Evolutionary conservation across 1,140 invertebrate species (phyloP), one percentile per base, ranked within the genome.

Genomic region (Calosoma granatense): DNA sequence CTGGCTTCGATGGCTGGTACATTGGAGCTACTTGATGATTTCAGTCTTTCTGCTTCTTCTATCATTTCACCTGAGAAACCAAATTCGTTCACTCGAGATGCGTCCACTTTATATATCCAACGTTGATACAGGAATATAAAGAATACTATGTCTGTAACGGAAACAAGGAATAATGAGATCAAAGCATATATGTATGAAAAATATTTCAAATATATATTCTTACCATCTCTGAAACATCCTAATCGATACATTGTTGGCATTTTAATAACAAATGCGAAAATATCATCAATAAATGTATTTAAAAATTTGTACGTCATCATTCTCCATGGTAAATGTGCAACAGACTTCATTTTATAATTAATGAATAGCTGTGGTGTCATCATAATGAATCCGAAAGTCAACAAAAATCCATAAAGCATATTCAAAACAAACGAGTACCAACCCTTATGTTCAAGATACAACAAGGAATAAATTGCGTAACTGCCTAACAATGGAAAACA

Each of bases 251-350:
- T 87, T 0, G 92, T 98, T 30, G 97, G 97, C 96, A 98, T 99
- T 76, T 97, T 97, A 60, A 99, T 98, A 56, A 99, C 93, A 81
- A 99, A 99, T 57, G 97, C 97, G 80, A 99, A 99, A 63, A 99
- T 94, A 74, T 99, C 97, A 77, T 99, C 97, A 67, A 99, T 98
- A 70, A 99, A 99, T 1, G 97, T 99, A 72, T 99, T 99, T n/a
- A 99, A 81, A 70, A 97, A 98, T 80, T 99, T 99, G 69, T 99
- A 99, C 12, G 94, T 96, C 81, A 99, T 85, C 96, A 98, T 99
- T 55, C 97, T 80, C 96, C 97, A 99, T 1, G 97, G 97, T 59
- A 99, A 76, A 78, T 99, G 97, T 9, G 97, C 97, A 0, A 99
- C 96, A 17, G 95, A 98, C 71, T 99, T 98, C 47, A 99, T 71